Evolutionary conservation across 2,888 invertebrate genomes (phyloP).

Genomic region (Philonicus albiceps): DNA sequence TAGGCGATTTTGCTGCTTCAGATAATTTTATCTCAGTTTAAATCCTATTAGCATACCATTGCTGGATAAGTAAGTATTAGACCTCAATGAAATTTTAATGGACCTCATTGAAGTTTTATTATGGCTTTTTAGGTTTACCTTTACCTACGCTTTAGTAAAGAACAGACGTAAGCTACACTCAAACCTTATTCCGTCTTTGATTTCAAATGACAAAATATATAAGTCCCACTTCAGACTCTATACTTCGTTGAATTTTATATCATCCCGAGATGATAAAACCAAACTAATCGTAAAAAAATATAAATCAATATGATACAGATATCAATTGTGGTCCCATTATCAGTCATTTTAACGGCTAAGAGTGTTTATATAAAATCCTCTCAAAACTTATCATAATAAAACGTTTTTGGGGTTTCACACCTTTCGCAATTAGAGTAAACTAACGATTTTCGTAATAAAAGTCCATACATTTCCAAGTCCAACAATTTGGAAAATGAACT

Average conservation of each 20-base stretch:
- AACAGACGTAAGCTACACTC: not conserved
- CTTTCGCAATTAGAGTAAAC: too few relatives aligned
- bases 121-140: not conserved
- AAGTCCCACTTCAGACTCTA: not conserved
- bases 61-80: not conserved
- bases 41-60: not conserved
- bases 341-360: not conserved
- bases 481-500: too few relatives aligned
- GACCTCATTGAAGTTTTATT: not conserved
- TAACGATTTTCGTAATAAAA: too few relatives aligned
- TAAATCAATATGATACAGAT: not conserved
- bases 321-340: not conserved
- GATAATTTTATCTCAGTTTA: not conserved
- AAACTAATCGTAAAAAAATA: not conserved
- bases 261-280: not conserved
- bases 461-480: too few relatives aligned
- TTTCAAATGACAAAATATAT: not conserved
- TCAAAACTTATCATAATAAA: not conserved
- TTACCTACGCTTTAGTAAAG: not conserved
- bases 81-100: not conserved
- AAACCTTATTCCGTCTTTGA: not conserved
- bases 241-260: not conserved
- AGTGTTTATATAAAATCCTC: not conserved
- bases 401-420: too few relatives aligned
- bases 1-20: not conserved